Conservation (phyloP, 1,140 invertebrate species). For the Drosophila bocqueti region DNA sequence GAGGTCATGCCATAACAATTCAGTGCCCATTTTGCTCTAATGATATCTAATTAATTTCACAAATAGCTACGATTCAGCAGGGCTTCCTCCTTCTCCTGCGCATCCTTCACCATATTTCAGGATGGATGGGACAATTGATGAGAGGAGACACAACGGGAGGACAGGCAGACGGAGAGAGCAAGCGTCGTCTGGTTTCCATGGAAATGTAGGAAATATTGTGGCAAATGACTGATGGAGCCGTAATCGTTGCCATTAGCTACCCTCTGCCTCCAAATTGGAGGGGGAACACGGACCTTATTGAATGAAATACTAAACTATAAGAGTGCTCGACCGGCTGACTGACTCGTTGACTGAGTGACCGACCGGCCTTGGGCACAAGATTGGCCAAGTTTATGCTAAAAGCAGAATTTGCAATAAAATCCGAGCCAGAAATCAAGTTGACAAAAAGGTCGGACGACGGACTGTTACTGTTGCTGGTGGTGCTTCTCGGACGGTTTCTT, state of each 20-base stretch:
- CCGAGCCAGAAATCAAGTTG: conserved; percentile 58
- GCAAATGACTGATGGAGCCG: conserved; percentile 55
- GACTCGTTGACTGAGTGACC: conserved; percentile 23
- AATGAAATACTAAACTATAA: conserved; percentile 49
- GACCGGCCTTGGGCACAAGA: conserved; percentile 64
- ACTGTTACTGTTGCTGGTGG: background rate
- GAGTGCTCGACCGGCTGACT: conserved; percentile 28
- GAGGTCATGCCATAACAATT: conserved; percentile 45
- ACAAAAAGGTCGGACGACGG: conserved; percentile 58
- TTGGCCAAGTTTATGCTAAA: conserved; percentile 75
- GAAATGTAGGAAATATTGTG: conserved; percentile 29
- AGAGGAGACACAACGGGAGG: conserved; percentile 1
- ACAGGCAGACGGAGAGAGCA: background rate
- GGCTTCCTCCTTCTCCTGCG: background rate
- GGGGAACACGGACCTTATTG: conserved; percentile 10
- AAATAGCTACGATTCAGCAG: conserved; percentile 29
- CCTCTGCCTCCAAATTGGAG: background rate
- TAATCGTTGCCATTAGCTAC: conserved; percentile 61
- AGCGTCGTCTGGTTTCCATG: conserved; percentile 32
- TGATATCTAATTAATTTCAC: conserved; percentile 55
- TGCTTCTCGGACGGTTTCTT: conserved; percentile 14
- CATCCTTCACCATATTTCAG: conserved; percentile 1
- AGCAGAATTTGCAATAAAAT: conserved; percentile 64
- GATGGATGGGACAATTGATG: conserved; percentile 13
- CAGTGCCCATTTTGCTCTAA: conserved; percentile 47